A percentile compares a stretch with the other conserved stretches of the same genome.
Evolutionary conservation across 2,797 vertebrate species (phyloP).

Genomic region (Coilia nasus): DNA sequence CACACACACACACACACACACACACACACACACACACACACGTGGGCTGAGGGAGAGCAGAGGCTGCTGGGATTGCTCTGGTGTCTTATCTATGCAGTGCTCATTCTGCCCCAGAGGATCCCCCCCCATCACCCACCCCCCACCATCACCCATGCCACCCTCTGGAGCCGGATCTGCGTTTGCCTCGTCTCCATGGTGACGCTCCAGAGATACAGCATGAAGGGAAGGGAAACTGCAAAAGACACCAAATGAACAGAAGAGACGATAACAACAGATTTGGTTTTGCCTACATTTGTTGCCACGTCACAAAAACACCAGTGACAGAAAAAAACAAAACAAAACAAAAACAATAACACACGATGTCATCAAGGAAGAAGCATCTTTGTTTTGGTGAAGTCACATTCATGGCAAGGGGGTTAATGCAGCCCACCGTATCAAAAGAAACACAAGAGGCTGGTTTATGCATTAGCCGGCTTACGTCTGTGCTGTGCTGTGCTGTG

Average conservation of each 20-base stretch:
- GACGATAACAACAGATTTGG: background rate
- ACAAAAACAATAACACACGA: background rate
- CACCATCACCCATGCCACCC: background rate
- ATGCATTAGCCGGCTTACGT: background rate
- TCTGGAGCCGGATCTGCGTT: background rate
- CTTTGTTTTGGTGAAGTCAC: background rate
- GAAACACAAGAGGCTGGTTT: background rate
- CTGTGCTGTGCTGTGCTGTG: too few relatives aligned
- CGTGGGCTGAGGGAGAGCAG: constrained; percentile 33
- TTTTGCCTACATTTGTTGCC: background rate
- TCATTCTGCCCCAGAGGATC: background rate
- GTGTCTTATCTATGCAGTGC: background rate
- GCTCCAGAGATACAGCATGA: background rate
- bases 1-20: constrained; percentile 49
- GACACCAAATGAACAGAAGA: background rate
- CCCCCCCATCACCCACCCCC: background rate
- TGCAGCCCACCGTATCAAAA: background rate
- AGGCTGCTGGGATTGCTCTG: background rate
- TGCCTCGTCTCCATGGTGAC: constrained; percentile 9
- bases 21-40: constrained; percentile 49
- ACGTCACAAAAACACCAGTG: background rate
- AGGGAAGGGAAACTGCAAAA: background rate
- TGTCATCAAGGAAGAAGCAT: background rate
- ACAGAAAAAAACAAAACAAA: background rate
- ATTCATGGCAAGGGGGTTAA: background rate